Evolutionary conservation across 2,888 invertebrate species (phyloP).

Genomic region (Xestia sexstrigata): DNA sequence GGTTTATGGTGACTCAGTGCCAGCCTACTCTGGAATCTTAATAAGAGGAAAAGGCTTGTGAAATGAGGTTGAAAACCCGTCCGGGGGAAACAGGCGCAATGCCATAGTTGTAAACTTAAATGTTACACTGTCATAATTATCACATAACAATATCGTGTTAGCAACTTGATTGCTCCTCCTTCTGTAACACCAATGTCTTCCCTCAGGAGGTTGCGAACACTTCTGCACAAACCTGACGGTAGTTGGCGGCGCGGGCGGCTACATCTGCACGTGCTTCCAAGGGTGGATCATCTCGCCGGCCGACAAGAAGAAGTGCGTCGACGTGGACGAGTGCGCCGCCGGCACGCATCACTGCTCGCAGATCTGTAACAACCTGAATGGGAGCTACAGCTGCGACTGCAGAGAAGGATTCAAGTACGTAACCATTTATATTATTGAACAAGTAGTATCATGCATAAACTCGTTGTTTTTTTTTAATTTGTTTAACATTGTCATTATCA

Average conservation of each 20-base stretch:
- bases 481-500: neutral
- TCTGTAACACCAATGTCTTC: neutral
- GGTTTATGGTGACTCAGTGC: neutral
- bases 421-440: neutral
- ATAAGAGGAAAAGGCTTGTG: neutral
- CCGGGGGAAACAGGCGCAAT: neutral
- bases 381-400: conserved; percentile 97
- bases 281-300: conserved; percentile 95
- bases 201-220: conserved; percentile 97
- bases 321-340: conserved; percentile 96
- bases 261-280: conserved; percentile 97
- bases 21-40: neutral
- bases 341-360: conserved; percentile 98
- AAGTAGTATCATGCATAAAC: neutral
- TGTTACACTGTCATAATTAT: neutral
- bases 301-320: conserved; percentile 96
- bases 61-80: neutral
- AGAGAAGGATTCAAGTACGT: conserved; percentile 93
- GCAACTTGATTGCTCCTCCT: neutral
- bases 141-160: neutral
- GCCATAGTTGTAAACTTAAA: neutral
- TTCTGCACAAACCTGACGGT: conserved; percentile 95
- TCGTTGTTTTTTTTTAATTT: neutral
- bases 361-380: conserved; percentile 97
- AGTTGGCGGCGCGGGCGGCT: conserved; percentile 89